Evolutionary conservation across 2,797 vertebrate genomes (phyloP).

Genomic region (Yasuhikotakia modesta): DNA sequence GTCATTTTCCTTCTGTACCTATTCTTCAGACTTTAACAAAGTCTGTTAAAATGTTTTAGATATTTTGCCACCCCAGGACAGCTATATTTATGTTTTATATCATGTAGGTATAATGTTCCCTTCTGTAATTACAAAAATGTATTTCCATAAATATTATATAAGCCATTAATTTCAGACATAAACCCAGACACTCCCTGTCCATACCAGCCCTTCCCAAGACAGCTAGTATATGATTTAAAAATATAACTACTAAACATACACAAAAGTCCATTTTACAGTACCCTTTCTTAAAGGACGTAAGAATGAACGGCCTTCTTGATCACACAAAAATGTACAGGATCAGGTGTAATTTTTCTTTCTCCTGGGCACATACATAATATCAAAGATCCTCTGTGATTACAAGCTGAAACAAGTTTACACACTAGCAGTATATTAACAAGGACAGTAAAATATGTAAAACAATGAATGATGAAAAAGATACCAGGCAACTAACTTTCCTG

Average conservation of each 20-base stretch:
- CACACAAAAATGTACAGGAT: conserved; percentile 36
- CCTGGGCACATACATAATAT: conserved; percentile 38
- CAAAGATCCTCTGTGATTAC: conserved; percentile 61
- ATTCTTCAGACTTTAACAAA: conserved; percentile 68
- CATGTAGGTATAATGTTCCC: conserved; percentile 66
- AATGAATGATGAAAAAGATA: conserved; percentile 67
- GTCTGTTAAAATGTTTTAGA: conserved; percentile 74
- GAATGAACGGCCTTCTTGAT: conserved; percentile 55
- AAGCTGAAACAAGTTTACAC: conserved; percentile 77
- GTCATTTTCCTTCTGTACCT: conserved; percentile 72
- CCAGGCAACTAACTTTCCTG: conserved; percentile 20
- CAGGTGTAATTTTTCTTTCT: conserved; percentile 25
- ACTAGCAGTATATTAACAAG: conserved; percentile 67
- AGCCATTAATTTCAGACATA: conserved; percentile 64
- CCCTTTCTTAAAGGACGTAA: conserved; percentile 21
- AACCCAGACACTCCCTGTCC: conserved; percentile 35
- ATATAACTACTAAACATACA: conserved; percentile 75
- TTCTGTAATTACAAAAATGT: conserved; percentile 69
- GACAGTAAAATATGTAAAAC: conserved; percentile 77
- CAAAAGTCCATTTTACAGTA: conserved; percentile 59
- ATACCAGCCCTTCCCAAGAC: conserved; percentile 32
- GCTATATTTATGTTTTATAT: conserved; percentile 58
- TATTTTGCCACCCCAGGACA: conserved; percentile 67
- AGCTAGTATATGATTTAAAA: conserved; percentile 43
- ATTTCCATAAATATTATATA: conserved; percentile 45